Evolutionary conservation across 92 coral and sea anemone species (phyloP), one percentile per base, ranked within the genome.

Genomic region (Phenganax subtilis): DNA sequence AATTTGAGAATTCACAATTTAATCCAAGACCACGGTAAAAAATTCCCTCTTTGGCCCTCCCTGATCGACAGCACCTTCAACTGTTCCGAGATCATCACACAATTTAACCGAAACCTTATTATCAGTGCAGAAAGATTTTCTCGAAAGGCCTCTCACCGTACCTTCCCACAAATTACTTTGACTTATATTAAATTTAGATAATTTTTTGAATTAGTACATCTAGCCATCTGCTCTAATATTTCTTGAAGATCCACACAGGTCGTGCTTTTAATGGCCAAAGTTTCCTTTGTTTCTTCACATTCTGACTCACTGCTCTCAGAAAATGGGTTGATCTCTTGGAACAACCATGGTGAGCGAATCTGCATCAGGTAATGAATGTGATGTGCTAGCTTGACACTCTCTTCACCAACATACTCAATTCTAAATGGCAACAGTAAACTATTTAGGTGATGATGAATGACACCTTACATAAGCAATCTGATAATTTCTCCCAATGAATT

Each of bases 131-230:
- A 81, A 81, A 17, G 84, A 81, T 53, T 81, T 81, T n/a, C 88
- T 76, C 57, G 84, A 67, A 14, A 87, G 67, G 66, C 86, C 92
- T 69, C 90, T 83, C 84, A 83, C 84, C 54, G 90, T 81, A 59
- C 92, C 92, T 79, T 89, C 92, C 90, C 91, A 88, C 57, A 88
- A 51, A 81, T 61, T 85, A 80, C 77, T 86, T 68, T 89, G 81
- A 28, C 89, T 80, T 72, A 86, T 77, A 60, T 89, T 89, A 84
- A 89, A 86, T 63, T 83, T 89, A 75, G 89, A 75, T 65, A 88
- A 58, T 44, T 54, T 51, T 25, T 70, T 70, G 75, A 53, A 51
- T 86, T 84, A 75, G 71, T 83, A 17, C 25, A 54, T 60, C 56
- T 85, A 55, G 93, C 85, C 79, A 90, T 66, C 37, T 90, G 87